Conservation (phyloP, 2,888 invertebrate genomes). For the Candidula unifasciata region DNA sequence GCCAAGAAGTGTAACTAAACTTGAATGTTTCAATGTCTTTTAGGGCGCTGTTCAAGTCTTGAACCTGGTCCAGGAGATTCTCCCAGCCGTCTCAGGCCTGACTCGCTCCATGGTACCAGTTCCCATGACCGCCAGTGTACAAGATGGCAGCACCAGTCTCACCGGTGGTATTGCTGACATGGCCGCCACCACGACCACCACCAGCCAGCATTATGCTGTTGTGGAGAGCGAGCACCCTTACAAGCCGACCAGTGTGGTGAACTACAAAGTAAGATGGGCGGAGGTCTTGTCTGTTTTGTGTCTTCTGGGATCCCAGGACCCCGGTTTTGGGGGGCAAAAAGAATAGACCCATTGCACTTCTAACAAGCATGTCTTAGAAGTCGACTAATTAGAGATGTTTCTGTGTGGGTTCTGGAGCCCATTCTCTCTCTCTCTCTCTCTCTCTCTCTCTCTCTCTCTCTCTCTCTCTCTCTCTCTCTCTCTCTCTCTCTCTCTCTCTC, state of each 20-base stretch:
- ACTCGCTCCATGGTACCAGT: constrained; percentile 83
- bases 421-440: not conserved
- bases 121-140: constrained; percentile 73
- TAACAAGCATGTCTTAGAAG: too few relatives aligned
- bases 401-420: too few relatives aligned
- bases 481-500: not conserved
- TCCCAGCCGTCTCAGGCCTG: constrained; percentile 91
- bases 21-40: not conserved
- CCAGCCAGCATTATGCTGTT: constrained; percentile 92
- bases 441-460: not conserved
- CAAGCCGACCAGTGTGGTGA: constrained; percentile 84
- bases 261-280: constrained; percentile 83
- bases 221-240: constrained; percentile 98
- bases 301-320: too few relatives aligned
- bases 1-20: too few relatives aligned
- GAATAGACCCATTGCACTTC: too few relatives aligned
- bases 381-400: too few relatives aligned
- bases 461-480: not conserved
- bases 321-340: too few relatives aligned
- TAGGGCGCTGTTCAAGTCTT: constrained; percentile 86
- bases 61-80: constrained; percentile 89
- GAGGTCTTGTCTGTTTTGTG: too few relatives aligned
- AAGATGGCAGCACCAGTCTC: constrained; percentile 69
- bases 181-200: constrained; percentile 79
- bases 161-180: constrained; percentile 37